Percentiles rank a stretch among this genome's conserved stretches.
Evolutionary conservation across 1,140 invertebrate species (phyloP).

Genomic region (Papilio helenus): DNA sequence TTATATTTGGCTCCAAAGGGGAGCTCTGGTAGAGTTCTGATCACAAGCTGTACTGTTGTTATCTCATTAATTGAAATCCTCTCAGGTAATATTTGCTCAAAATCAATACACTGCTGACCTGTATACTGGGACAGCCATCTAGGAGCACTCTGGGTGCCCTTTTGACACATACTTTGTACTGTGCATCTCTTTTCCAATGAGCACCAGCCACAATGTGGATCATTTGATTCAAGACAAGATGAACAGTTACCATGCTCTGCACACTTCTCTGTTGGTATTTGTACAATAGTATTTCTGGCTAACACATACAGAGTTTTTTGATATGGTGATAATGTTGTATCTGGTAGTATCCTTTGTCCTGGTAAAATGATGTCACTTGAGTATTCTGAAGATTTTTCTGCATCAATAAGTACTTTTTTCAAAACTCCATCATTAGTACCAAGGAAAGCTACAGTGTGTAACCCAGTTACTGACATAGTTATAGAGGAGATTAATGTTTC

Average conservation of each 20-base stretch:
- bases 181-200: slow-evolving; percentile 97
- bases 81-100: slow-evolving; percentile 95
- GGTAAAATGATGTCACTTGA: slow-evolving; percentile 67
- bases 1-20: slow-evolving; percentile 95
- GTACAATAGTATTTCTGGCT: slow-evolving; percentile 88
- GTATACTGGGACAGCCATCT: slow-evolving; percentile 96
- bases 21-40: slow-evolving; percentile 94
- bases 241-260: slow-evolving; percentile 94
- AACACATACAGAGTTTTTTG: slow-evolving; percentile 83
- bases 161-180: slow-evolving; percentile 93
- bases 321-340: slow-evolving; percentile 91
- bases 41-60: slow-evolving; percentile 92
- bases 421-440: slow-evolving; percentile 69
- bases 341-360: slow-evolving; percentile 87
- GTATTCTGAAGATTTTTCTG: slow-evolving; percentile 73
- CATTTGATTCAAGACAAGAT: slow-evolving; percentile 94
- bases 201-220: slow-evolving; percentile 99
- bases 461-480: slow-evolving; percentile 91
- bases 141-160: slow-evolving; percentile 93
- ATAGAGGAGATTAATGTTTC: slow-evolving; percentile 93
- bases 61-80: slow-evolving; percentile 94
- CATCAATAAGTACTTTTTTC: slow-evolving; percentile 76
- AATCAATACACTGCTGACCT: slow-evolving; percentile 97
- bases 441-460: slow-evolving; percentile 94
- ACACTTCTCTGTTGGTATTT: slow-evolving; percentile 96